Conservation (phyloP, 2,888 invertebrate genomes). For the Oxytorus armatus region DNA sequence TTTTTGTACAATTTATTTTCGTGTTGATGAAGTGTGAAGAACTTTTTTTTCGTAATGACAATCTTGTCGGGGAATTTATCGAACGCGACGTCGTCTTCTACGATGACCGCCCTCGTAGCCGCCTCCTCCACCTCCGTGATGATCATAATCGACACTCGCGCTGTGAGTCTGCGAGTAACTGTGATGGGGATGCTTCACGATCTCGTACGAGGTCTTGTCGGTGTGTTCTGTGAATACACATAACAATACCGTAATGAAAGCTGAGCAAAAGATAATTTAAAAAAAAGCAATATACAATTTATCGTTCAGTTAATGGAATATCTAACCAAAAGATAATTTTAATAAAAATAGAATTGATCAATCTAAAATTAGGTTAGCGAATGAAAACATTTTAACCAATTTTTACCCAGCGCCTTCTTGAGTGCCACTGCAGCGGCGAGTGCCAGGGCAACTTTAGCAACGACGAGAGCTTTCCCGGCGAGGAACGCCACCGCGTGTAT, state of each 20-base stretch:
- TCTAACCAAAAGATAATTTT: slow-evolving; percentile 12
- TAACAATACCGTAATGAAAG: background rate
- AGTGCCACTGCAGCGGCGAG: slow-evolving; percentile 92
- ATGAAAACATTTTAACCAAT: no score
- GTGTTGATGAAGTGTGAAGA: slow-evolving; percentile 8
- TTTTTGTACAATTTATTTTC: slow-evolving; percentile 53
- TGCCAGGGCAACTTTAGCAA: slow-evolving; percentile 92
- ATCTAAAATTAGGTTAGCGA: no score
- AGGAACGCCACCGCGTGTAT: slow-evolving; percentile 92
- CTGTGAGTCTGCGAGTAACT: slow-evolving; percentile 92
- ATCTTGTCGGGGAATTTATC: slow-evolving; percentile 37
- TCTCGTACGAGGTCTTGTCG: slow-evolving; percentile 93
- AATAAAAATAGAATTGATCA: slow-evolving; percentile 17
- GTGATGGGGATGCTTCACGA: slow-evolving; percentile 94
- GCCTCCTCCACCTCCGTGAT: slow-evolving; percentile 77
- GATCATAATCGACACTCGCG: slow-evolving; percentile 88
- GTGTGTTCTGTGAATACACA: slow-evolving; percentile 85
- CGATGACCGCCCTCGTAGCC: slow-evolving; percentile 80
- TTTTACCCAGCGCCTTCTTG: slow-evolving; percentile 87
- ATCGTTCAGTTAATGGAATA: background rate
- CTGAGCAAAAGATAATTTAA: background rate
- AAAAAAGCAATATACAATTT: background rate
- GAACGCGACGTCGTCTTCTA: slow-evolving; percentile 85
- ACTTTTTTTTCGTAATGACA: slow-evolving; percentile 20
- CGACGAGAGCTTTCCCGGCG: slow-evolving; percentile 93